Evolutionary conservation across 2,888 invertebrate species (phyloP), one percentile per base, ranked within the genome.

Genomic region (Hypsopygia costalis): DNA sequence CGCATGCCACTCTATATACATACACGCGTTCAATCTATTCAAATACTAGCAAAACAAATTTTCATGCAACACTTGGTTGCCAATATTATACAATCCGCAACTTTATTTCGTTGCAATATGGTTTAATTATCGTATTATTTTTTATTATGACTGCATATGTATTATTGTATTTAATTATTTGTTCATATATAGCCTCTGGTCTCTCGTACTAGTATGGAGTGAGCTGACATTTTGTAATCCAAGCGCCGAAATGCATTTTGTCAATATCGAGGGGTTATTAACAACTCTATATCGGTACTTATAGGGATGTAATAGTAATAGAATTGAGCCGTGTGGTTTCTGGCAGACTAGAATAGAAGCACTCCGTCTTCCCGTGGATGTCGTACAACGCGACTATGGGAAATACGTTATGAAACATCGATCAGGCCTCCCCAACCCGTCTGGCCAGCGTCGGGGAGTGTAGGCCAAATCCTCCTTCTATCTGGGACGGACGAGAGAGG

Each of bases 151-250:
- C 6, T 20, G 33, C 46, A 47, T 43, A 33, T 41, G 68, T 47
- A 67, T 55, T 35, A 46, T 49, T 56, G 43, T 43, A 55, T 36
- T 48, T 47, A 58, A 69, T 76, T 74, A 78, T 79, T 79, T 65
- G 65, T 57, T 49, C 59, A 55, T 57, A n/a, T n/a, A n/a, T n/a
- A n/a, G n/a, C n/a, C n/a, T n/a, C n/a, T n/a, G n/a, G n/a, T n/a
- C n/a, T n/a, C n/a, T n/a, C n/a, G n/a, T n/a, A 55, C 60, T 44
- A 51, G 51, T 47, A 50, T 43, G 58, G 58, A 59, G 60, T 49
- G 50, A 51, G 58, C 72, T 68, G 77, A 79, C 77, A 80, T 81
- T 81, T 81, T 81, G 79, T 81, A 78, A 81, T 75, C 61, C 69
- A 54, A 66, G 69, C 58, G 61, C 55, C 62, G 66, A 67, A 81